Base-by-base conservation (phyloP, 2,888 invertebrate species). In the Aromia moschata region DNA sequence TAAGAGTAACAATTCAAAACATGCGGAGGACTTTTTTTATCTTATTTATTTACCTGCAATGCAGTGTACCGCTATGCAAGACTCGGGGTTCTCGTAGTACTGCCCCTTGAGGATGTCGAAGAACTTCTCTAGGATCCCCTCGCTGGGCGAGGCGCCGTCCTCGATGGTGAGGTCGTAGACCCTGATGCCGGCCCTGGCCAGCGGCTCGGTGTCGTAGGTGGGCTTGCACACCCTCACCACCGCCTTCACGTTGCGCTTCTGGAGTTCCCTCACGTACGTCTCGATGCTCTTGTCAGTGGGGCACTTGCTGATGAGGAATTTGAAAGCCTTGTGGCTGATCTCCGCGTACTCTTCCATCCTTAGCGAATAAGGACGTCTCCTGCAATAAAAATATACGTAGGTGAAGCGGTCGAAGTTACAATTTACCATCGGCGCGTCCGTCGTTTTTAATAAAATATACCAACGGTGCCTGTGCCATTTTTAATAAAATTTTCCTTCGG, bases 221-320 rank as follows among this genome's bases (percentile, higher is more conserved):
- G 69, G 70, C 40, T 69, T 69, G 56, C 71, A 71, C 1, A 70
- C 60, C 36, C 70, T 66, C n/a, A 71, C 61, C 3, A 71, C 66
- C 31, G 63, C 61, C 18, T 60, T 58, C 1, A 64, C 68, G 41
- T 69, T 62, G 45, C 67, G 67, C 14, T 62, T 70, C 20, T 68
- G 66, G 56, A 71, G 38, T 53, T 70, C 69, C 38, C 65, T 64
- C 40, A 71, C 58, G 41, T 68, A 71, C n/a, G 52, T 54, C n/a
- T 66, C 56, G 58, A 71, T 55, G 25, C 53, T 61, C 14, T 60
- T 65, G 37, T 70, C 62, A 1, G 66, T 62, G 2, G 71, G 71
- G 31, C 64, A 68, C 56, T 67, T 71, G 30, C 70, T 68, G 36
- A 71, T 71, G 11, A 71, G 60, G 45, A 71, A 71, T 52, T 62